Conservation (phyloP, 2,797 vertebrate genomes). For the Calcarius lapponicus region DNA sequence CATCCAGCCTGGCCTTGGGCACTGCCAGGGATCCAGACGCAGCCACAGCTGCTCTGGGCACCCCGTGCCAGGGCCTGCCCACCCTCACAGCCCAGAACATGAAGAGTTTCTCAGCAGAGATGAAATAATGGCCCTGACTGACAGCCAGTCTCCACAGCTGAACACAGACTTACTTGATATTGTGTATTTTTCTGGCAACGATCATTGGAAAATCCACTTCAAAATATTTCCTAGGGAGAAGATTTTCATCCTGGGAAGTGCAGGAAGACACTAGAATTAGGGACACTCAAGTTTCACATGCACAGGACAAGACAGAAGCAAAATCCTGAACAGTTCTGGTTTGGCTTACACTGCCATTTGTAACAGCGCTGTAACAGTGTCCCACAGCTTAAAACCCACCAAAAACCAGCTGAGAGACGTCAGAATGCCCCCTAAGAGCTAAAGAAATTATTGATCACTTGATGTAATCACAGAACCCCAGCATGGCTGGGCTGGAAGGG, state of each 20-base stretch:
- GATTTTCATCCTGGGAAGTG: slow-evolving; percentile 86
- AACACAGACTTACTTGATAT: slow-evolving; percentile 88
- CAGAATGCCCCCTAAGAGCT: background rate
- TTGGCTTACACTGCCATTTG: background rate
- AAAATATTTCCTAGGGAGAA: slow-evolving; percentile 93
- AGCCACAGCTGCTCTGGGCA: background rate
- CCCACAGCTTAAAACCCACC: background rate
- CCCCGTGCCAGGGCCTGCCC: background rate
- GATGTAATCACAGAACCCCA: background rate
- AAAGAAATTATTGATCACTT: background rate
- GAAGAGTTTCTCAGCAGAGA: background rate
- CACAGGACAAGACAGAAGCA: background rate
- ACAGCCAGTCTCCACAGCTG: background rate
- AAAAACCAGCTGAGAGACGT: background rate
- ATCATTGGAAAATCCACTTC: slow-evolving; percentile 96
- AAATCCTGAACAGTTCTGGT: background rate
- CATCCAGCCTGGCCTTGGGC: rapidly evolving
- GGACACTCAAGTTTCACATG: background rate
- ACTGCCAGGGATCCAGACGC: background rate
- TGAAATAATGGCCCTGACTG: background rate
- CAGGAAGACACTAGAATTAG: background rate
- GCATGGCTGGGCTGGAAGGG: background rate
- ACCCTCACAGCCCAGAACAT: background rate
- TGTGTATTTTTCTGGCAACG: slow-evolving; percentile 92
- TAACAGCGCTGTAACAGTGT: background rate